A percentile compares a stretch with the other conserved stretches of the same genome.
phyloP scores from a whole-genome alignment of 2,113 vertebrate genomes.

The Dromaius novaehollandiae region DNA sequence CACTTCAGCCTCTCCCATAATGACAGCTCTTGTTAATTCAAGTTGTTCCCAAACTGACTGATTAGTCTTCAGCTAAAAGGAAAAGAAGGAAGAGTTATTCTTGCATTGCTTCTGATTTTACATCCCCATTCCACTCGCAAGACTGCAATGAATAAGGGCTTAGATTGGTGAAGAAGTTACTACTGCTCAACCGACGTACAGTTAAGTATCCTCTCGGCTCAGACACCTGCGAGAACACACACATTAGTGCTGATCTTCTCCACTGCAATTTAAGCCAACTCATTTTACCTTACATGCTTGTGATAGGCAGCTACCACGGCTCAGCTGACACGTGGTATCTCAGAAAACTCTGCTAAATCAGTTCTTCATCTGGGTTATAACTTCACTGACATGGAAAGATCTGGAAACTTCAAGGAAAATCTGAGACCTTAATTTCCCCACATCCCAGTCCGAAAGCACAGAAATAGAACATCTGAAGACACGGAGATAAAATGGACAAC shows the following conservation, averaged over 20 bases:
- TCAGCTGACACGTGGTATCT: no score
- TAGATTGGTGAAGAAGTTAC: no score
- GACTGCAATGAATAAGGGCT: no score
- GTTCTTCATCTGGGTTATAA: not conserved
- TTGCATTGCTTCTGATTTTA: not conserved
- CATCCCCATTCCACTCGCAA: not conserved
- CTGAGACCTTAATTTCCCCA: not conserved
- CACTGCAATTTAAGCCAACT: no score
- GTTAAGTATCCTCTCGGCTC: no score
- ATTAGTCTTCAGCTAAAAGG: constrained; percentile 89
- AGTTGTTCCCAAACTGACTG: constrained; percentile 86
- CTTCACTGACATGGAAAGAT: rapidly evolving
- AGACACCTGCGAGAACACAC: no score
- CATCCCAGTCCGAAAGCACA: not conserved
- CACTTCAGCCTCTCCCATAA: constrained; percentile 91
- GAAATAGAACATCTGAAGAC: rapidly evolving
- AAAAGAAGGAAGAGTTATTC: not conserved
- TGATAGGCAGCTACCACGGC: no score
- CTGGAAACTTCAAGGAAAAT: not conserved
- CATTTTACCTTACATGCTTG: no score
- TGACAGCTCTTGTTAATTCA: constrained; percentile 78
- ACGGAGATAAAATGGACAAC: not conserved
- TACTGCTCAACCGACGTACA: no score
- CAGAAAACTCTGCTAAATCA: no score
- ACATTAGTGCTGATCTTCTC: no score